phyloP scores from a whole-genome alignment of 2,888 invertebrate species.

The Philaethria dido region DNA sequence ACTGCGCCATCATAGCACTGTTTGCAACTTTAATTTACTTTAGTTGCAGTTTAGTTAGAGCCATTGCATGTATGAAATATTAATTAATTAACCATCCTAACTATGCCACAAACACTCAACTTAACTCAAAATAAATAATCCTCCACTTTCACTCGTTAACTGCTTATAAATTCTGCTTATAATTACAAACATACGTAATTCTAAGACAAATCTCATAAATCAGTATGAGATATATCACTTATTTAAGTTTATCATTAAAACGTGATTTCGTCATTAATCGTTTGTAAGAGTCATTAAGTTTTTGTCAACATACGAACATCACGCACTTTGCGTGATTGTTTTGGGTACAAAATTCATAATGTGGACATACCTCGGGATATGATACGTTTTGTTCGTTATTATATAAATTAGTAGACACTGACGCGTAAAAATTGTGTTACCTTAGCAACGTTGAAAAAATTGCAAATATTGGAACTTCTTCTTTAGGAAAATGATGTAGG shows the following conservation, averaged over 20 bases:
- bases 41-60: no score
- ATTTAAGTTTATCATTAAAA: conserved; percentile 19
- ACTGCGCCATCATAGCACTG: no score
- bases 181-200: conserved; percentile 4
- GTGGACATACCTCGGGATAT: neutral
- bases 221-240: conserved; percentile 8
- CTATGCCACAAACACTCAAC: neutral
- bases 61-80: neutral
- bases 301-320: conserved; percentile 26
- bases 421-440: no score
- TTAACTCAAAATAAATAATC: neutral
- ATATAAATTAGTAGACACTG: no score
- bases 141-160: conserved; percentile 1
- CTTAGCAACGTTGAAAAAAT: no score
- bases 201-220: conserved; percentile 5
- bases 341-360: neutral
- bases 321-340: conserved; percentile 21
- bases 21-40: no score
- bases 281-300: conserved; percentile 22
- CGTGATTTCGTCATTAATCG: conserved; percentile 18
- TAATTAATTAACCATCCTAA: neutral
- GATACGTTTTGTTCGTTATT: no score
- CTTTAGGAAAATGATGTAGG: no score
- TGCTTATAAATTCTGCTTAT: conserved; percentile 1
- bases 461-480: no score